Evolutionary conservation across 1,140 invertebrate species (phyloP), one percentile per base, ranked within the genome.

Genomic region (Trachymyrmex cornetzi): DNA sequence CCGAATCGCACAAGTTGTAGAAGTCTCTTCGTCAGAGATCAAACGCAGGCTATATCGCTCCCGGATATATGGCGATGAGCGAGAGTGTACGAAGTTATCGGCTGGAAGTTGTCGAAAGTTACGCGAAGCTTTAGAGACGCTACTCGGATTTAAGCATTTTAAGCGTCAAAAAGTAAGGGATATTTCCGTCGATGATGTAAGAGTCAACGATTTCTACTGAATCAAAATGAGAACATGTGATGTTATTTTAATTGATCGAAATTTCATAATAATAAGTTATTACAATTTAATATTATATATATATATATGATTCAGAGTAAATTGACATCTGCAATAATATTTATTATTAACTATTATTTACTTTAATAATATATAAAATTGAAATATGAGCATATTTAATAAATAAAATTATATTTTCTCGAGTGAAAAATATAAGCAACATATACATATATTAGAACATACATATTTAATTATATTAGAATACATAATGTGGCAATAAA

Each of bases 81-180:
- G 53, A 61, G 69, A 74, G 80, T 84, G 80, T 63, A 74, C 55
- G 19, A 75, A 84, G 38, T 84, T 84, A 75, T 84, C 80, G 69
- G 38, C 38, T 44, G 69, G 44, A 84, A 84, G 69, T 84, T 84
- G 55, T 50, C 69, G 80, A 84, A 82, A 84, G 69, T 84, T 84
- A 34, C 7, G 55, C 55, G 69, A 16, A 63, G 44, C 55, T 84
- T 75, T 34, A 24, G 69, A 75, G 27, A 74, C 38, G 67, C 38
- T n/a, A n/a, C 34, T 61, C 55, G 38, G 27, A 84, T 84, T 61
- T 74, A 50, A 75, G 55, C 69, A 84, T 34, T 44, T 82, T 72
- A 74, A 82, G 11, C 67, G 53, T 48, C 57, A 50, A 74, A 84
- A 84, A 75, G 16, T 30, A 7, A 66, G 11, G 5, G 1, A 19